Evolutionary conservation across 2,113 vertebrate species (phyloP).

Genomic region (Tychaedon coryphoeus): DNA sequence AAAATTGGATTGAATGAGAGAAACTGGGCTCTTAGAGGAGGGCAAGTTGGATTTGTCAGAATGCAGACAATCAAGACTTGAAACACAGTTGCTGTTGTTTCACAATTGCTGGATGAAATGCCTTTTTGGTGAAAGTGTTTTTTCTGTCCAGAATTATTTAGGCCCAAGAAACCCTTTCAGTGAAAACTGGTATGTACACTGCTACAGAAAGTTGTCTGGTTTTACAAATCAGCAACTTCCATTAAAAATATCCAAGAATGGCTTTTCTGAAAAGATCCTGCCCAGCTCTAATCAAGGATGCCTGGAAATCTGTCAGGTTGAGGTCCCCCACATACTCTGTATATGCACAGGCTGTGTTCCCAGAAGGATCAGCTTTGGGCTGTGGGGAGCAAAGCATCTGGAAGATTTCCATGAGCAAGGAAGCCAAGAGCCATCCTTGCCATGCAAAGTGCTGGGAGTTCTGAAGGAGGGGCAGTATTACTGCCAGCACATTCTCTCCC

Average conservation of each 20-base stretch:
- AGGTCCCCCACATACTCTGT: neutral
- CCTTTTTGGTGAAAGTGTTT: neutral
- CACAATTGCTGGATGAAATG: neutral
- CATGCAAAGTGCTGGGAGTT: neutral
- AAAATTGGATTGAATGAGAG: neutral
- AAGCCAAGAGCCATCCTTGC: neutral
- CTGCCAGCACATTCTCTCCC: neutral
- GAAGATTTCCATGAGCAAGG: neutral
- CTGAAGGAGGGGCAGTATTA: neutral
- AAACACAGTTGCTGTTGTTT: neutral
- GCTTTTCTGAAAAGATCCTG: neutral
- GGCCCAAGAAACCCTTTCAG: neutral
- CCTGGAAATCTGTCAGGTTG: neutral
- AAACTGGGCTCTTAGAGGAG: neutral
- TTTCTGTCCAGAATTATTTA: neutral
- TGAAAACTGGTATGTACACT: neutral
- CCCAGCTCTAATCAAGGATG: neutral
- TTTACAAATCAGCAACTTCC: neutral
- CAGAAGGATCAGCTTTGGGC: neutral
- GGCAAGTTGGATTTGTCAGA: neutral
- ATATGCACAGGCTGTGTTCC: rapidly evolving
- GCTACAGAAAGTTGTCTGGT: neutral
- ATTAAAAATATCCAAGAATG: neutral
- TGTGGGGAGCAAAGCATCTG: neutral
- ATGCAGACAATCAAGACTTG: neutral